Evolutionary conservation across 1,140 invertebrate species (phyloP), one percentile per base, ranked within the genome.

Genomic region (Drosophila bocqueti): DNA sequence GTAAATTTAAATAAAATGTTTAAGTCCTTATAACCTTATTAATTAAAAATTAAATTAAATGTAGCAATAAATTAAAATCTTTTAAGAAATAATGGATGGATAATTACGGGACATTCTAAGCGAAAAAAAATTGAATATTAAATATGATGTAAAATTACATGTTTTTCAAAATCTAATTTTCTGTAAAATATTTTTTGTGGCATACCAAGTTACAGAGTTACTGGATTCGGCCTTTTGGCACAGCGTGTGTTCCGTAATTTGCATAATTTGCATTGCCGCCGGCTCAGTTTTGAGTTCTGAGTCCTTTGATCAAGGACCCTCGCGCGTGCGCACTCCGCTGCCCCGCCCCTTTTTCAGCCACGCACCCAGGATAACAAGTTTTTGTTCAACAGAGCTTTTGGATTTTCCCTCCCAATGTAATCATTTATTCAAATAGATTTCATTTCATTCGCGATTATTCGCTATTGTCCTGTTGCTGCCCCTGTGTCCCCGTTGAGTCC

Each of bases 401-500:
- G 11, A 21, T 34, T 61, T 42, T 52, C 24, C 63, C 43, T 62
- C 16, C n/a, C 55, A 2, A 63, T 63, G 63, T 90, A 90, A 90
- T 90, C 85, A 76, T 79, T 90, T 76, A 90, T 82, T 90, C 85
- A 90, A 90, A 90, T 90, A 90, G 81, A 82, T 82, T 90, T 72
- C 18, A 79, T 76, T 89, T 59, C 75, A 65, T 57, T 69, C 59
- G 8, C 76, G 60, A 89, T 89, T 90, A 82, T 79, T 73, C 54
- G 50, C 69, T 21, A 36, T 54, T 55, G 34, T 36, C 52, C 52
- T 34, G 24, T 68, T 87, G 76, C 21, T 57, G 64, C 46, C 63
- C 42, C 46, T 60, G 57, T 75, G 47, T 21, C 6, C 31, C 21
- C 21, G 9, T 24, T 21, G 54, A 21, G 60, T 76, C 63, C 73